Percentiles rank a stretch among this genome's conserved stretches.
phyloP scores from a whole-genome alignment of 2,888 invertebrate genomes.

The Pecten maximus region DNA sequence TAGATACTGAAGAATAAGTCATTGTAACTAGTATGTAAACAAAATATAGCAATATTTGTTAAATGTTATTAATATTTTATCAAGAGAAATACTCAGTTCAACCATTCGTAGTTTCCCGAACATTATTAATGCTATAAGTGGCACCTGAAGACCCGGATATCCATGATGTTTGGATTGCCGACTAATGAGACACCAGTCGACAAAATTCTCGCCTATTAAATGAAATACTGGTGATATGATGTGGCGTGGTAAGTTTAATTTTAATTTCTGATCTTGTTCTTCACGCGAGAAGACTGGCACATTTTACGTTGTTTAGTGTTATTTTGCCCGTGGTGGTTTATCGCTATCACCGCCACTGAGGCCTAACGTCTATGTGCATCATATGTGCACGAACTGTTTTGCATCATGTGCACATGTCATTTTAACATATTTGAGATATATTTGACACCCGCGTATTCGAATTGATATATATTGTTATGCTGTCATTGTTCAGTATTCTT shows the following conservation, averaged over 20 bases:
- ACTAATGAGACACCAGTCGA: neutral
- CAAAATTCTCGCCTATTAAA: neutral
- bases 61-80: neutral
- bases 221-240: neutral
- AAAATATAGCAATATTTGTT: neutral
- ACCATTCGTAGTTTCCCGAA: neutral
- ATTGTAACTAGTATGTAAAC: neutral
- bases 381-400: too few relatives aligned
- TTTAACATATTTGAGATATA: too few relatives aligned
- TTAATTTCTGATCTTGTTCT: neutral
- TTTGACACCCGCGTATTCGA: neutral
- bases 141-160: neutral
- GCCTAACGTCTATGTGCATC: too few relatives aligned
- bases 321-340: neutral
- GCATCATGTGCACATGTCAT: too few relatives aligned
- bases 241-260: neutral
- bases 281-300: neutral
- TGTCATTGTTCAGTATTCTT: too few relatives aligned
- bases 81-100: neutral
- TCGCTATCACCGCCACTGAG: neutral
- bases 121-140: conserved; percentile 17
- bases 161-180: neutral
- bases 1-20: neutral
- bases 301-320: neutral
- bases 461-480: neutral